These are phyloP conservation scores for Nudaria mundana DNA, from an alignment of 2,888 invertebrate species.

Conservation along the genomic window DNA sequence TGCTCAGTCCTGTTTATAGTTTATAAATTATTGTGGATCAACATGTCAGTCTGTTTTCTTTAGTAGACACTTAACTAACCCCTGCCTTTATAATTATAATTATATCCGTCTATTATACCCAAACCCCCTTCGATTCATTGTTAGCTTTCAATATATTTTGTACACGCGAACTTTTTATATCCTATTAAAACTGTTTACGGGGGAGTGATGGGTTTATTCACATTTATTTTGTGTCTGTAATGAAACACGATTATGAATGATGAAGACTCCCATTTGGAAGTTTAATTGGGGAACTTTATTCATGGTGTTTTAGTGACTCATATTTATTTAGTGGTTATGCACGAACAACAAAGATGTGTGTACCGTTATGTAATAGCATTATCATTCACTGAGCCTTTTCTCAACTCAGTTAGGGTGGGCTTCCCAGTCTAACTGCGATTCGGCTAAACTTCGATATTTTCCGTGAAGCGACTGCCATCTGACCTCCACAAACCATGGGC, in stretches of 20 bases:
- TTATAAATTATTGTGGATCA: too few species aligned
- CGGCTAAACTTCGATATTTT: too few species aligned
- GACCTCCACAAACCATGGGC: too few species aligned
- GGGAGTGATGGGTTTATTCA: constrained; percentile 5
- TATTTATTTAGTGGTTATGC: too few species aligned
- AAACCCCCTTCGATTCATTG: constrained; percentile 22
- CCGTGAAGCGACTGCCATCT: too few species aligned
- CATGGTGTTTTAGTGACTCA: not conserved
- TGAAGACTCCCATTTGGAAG: not conserved
- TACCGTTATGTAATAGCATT: too few species aligned
- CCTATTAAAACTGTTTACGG: constrained; percentile 11
- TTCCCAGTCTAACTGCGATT: too few species aligned
- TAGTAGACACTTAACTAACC: constrained; percentile 11
- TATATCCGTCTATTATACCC: constrained; percentile 34
- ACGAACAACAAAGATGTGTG: too few species aligned
- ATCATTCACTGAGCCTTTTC: too few species aligned
- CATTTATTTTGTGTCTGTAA: constrained; percentile 3
- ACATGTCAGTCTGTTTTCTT: constrained; percentile 8
- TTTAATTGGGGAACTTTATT: not conserved
- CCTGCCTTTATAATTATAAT: constrained; percentile 31
- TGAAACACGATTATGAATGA: constrained; percentile 2
- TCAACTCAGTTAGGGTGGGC: too few species aligned
- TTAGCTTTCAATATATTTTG: constrained; percentile 27
- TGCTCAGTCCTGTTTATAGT: too few species aligned
- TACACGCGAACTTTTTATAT: constrained; percentile 31